phyloP scores from a whole-genome alignment of 2,797 vertebrate genomes.

The Acanthurus tractus region DNA sequence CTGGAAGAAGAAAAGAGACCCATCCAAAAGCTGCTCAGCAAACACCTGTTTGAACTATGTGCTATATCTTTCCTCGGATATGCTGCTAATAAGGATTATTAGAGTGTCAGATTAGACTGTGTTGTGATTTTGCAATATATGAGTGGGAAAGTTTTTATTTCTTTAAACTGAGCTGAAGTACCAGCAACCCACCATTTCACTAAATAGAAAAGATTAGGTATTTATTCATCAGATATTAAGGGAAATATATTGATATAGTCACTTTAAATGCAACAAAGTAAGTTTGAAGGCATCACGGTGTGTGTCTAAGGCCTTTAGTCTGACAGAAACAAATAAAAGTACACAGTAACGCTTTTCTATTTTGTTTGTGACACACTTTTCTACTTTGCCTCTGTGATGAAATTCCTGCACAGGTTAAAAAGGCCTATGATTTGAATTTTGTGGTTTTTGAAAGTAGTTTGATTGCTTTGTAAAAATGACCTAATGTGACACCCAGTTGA shows the following conservation, averaged over 20 bases:
- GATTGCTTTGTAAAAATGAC: constrained; percentile 5
- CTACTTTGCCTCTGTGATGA: background rate
- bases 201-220: too few species aligned
- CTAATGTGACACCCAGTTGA: background rate
- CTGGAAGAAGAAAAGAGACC: background rate
- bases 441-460: constrained; percentile 8
- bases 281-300: background rate
- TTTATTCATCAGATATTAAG: background rate
- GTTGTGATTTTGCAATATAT: constrained; percentile 10
- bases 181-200: too few species aligned
- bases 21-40: background rate
- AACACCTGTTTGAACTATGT: constrained; percentile 12
- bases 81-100: constrained; percentile 9
- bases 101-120: constrained; percentile 21
- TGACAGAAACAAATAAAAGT: background rate
- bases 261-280: constrained; percentile 2
- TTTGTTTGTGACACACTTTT: background rate
- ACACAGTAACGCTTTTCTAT: background rate
- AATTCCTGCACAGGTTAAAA: background rate
- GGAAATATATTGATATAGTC: background rate
- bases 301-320: constrained; percentile 6
- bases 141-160: constrained; percentile 4
- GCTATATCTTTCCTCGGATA: constrained; percentile 1
- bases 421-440: background rate
- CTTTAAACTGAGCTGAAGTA: background rate